phyloP scores from a whole-genome alignment of 2,888 invertebrate genomes.

The Helicoverpa assulta region DNA sequence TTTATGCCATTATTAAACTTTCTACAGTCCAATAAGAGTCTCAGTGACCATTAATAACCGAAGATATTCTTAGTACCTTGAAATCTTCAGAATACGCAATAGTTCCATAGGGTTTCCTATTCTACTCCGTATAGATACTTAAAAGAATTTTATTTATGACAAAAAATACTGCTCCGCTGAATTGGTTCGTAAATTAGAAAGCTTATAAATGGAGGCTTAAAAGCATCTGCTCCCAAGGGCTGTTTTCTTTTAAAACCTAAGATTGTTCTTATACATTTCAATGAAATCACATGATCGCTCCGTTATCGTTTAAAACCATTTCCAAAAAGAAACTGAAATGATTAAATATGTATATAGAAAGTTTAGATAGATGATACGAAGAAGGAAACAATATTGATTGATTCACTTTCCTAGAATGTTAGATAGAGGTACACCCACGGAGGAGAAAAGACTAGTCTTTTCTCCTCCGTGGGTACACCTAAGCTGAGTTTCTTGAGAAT shows the following conservation, averaged over 20 bases:
- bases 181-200: conserved; percentile 36
- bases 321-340: conserved; percentile 13
- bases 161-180: conserved; percentile 31
- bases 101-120: too few relatives aligned
- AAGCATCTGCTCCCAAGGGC: conserved; percentile 5
- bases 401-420: neutral
- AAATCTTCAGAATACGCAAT: too few relatives aligned
- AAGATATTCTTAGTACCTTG: too few relatives aligned
- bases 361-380: neutral
- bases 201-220: conserved; percentile 8
- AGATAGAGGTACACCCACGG: neutral
- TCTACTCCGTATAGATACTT: conserved; percentile 33
- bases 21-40: too few relatives aligned
- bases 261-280: conserved; percentile 23
- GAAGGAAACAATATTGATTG: neutral
- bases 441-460: too few relatives aligned
- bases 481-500: neutral
- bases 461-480: too few relatives aligned
- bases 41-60: too few relatives aligned
- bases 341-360: conserved; percentile 12
- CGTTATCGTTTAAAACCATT: conserved; percentile 19
- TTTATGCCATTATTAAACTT: too few relatives aligned
- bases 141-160: conserved; percentile 41
- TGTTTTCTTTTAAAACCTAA: conserved; percentile 8
- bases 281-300: conserved; percentile 10